phyloP scores from a whole-genome alignment of 2,888 invertebrate genomes.

The Panopea generosa region DNA sequence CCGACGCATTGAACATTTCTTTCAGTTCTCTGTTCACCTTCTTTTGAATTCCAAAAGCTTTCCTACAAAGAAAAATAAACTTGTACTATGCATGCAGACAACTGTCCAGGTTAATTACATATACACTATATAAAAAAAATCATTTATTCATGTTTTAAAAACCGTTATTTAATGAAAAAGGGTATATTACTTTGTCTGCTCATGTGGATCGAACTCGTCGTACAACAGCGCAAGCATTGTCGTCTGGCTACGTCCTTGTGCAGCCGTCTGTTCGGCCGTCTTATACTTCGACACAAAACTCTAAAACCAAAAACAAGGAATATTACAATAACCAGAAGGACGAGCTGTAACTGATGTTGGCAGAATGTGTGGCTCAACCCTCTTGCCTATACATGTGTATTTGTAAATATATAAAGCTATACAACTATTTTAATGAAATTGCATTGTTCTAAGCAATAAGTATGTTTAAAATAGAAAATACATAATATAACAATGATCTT shows the following conservation, averaged over 20 bases:
- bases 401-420: too few species aligned
- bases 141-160: too few species aligned
- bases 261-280: conserved; percentile 73
- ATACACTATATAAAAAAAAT: neutral
- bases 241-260: conserved; percentile 63
- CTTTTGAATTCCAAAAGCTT: conserved; percentile 76
- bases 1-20: conserved; percentile 84
- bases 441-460: too few species aligned
- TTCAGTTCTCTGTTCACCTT: conserved; percentile 79
- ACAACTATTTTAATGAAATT: too few species aligned
- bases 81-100: too few species aligned
- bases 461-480: too few species aligned
- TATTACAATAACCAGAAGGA: too few species aligned
- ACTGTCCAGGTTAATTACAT: neutral
- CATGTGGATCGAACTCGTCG: conserved; percentile 79
- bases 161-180: too few species aligned
- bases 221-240: conserved; percentile 74
- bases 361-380: too few species aligned
- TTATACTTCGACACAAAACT: conserved; percentile 84
- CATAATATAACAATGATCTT: too few species aligned
- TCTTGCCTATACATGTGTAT: too few species aligned
- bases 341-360: too few species aligned
- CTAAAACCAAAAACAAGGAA: conserved; percentile 72
- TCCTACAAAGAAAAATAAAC: conserved; percentile 59
- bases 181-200: conserved; percentile 79